A percentile compares a stretch with the other conserved stretches of the same genome.
Conservation (phyloP, 2,113 vertebrate genomes). For the Piaya cayana region DNA sequence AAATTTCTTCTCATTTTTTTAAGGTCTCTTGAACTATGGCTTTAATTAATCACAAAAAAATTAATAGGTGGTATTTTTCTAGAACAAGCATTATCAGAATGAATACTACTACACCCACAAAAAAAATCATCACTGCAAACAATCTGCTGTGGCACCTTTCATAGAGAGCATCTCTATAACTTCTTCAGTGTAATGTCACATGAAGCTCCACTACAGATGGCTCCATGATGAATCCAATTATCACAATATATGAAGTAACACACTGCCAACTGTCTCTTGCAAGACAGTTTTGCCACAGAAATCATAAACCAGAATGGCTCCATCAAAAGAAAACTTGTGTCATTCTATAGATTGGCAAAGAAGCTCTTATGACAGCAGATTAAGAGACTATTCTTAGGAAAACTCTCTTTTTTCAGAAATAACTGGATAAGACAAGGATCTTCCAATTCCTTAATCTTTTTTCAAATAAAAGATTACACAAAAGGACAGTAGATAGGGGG, state of each 20-base stretch:
- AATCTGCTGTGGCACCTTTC: background rate
- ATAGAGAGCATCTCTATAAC: background rate
- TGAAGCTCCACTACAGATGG: background rate
- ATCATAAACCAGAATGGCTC: background rate
- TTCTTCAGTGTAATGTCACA: background rate
- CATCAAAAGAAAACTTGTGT: background rate
- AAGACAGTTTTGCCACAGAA: conserved; percentile 12
- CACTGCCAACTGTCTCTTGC: background rate
- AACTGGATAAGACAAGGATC: conserved; percentile 18
- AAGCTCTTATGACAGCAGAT: conserved; percentile 9
- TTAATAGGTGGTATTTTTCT: background rate
- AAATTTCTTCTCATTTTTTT: background rate
- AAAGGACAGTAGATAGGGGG: background rate
- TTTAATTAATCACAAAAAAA: background rate
- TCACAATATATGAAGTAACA: background rate
- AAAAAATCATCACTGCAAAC: background rate
- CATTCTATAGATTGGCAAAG: background rate
- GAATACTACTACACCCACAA: background rate
- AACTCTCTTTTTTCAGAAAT: conserved; percentile 33
- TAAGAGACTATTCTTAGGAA: conserved; percentile 45
- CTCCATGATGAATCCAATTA: conserved; percentile 9
- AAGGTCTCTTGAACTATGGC: background rate
- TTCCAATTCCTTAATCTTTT: conserved; percentile 35
- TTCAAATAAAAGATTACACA: background rate
- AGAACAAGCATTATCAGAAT: background rate